phyloP scores from a whole-genome alignment of 2,797 vertebrate species.

The Centropyge bicolor region DNA sequence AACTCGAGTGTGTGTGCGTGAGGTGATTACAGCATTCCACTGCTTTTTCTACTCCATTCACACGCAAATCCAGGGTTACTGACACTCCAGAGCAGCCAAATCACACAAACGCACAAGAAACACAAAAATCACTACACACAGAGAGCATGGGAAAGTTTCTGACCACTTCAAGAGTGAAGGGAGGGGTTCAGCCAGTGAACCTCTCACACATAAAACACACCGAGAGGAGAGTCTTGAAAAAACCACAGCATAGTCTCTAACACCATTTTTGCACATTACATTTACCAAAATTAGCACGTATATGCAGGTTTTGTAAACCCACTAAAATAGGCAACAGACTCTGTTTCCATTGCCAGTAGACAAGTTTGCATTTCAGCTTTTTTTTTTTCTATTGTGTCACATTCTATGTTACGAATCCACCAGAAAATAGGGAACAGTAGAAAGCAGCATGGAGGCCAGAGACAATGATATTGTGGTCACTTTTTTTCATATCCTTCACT shows the following conservation, averaged over 20 bases:
- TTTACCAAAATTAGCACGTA: no score
- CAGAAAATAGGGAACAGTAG: no score
- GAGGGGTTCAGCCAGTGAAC: slow-evolving; percentile 32
- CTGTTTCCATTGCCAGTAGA: no score
- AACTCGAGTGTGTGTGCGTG: slow-evolving; percentile 68
- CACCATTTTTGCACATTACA: no score
- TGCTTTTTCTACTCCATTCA: slow-evolving; percentile 75
- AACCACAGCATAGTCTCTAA: slow-evolving; percentile 6
- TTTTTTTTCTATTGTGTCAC: no score
- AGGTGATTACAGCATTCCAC: slow-evolving; percentile 77
- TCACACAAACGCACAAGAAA: slow-evolving; percentile 65
- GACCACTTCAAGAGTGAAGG: slow-evolving; percentile 64
- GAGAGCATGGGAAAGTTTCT: slow-evolving; percentile 81
- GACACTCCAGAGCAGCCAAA: slow-evolving; percentile 65
- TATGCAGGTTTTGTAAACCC: no score
- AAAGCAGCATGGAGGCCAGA: no score
- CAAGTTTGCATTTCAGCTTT: no score
- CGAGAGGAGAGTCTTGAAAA: slow-evolving; percentile 10
- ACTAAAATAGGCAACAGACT: no score
- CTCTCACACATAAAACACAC: slow-evolving; percentile 36
- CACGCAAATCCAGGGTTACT: slow-evolving; percentile 77
- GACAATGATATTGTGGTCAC: no score
- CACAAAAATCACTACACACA: slow-evolving; percentile 67
- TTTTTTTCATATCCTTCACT: no score
- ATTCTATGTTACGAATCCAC: no score